Evolutionary conservation across 2,797 vertebrate genomes (phyloP).

Genomic region (Muscicapa striata): DNA sequence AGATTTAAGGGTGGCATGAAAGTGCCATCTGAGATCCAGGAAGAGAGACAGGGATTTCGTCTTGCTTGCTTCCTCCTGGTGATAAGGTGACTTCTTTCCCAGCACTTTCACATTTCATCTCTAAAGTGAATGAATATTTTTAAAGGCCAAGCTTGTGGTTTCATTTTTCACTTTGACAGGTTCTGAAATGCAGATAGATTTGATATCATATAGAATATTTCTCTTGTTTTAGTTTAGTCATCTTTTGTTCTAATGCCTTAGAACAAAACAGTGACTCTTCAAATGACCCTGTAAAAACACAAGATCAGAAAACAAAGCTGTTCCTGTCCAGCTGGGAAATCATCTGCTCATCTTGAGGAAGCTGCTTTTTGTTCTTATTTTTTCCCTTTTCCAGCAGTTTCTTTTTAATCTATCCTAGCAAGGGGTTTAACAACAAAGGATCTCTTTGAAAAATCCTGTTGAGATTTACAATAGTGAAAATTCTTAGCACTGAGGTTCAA

Average conservation of each 20-base stretch:
- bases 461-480: not conserved
- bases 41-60: not conserved
- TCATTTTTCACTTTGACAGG: slow-evolving; percentile 80
- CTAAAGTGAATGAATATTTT: slow-evolving; percentile 78
- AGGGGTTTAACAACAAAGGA: not conserved
- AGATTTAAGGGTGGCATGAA: slow-evolving; percentile 23
- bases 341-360: not conserved
- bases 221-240: slow-evolving; percentile 22
- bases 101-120: slow-evolving; percentile 50
- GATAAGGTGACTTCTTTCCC: slow-evolving; percentile 51
- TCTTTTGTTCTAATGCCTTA: slow-evolving; percentile 15
- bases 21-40: slow-evolving; percentile 5
- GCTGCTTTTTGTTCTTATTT: not conserved
- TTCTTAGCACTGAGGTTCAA: not conserved
- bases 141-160: slow-evolving; percentile 74
- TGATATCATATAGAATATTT: slow-evolving; percentile 37
- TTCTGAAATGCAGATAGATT: slow-evolving; percentile 73
- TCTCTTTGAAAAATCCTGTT: not conserved
- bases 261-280: slow-evolving; percentile 8
- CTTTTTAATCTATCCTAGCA: not conserved
- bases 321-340: not conserved
- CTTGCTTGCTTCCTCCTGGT: slow-evolving; percentile 8
- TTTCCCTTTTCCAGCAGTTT: not conserved
- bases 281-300: slow-evolving; percentile 1
- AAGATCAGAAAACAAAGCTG: not conserved